Evolutionary conservation across 2,888 invertebrate species (phyloP), one percentile per base, ranked within the genome.

Genomic region (Automeris io): DNA sequence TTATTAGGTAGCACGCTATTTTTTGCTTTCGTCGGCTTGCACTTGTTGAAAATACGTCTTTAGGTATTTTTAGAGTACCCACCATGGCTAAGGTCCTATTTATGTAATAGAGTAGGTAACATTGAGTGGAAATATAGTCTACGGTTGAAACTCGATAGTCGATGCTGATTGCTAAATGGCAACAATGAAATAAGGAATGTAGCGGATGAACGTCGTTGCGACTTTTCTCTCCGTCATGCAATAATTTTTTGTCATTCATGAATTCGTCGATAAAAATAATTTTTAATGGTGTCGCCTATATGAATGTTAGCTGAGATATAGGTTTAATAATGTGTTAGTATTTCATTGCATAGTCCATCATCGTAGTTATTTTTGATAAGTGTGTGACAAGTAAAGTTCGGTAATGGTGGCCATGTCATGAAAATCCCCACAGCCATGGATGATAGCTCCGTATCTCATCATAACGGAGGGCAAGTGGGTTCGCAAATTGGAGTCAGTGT

Each of bases 341-440:
- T 81, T 77, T 73, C 60, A 61, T 74, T 72, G 61, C 60, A 67
- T 80, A 77, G 72, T 73, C 72, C 64, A 70, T 73, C 62, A 62
- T 72, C 52, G 66, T 79, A 82, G 79, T 78, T 80, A 68, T 74
- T 54, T 61, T 63, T 59, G 78, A 80, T 83, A 80, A 76, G 81
- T 80, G 81, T 82, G 82, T 82, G 86, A 85, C 83, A 82, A 82
- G 60, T 62, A 57, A 64, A 64, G 85, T 77, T 78, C 73, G 85
- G 87, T 87, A 87, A 87, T 87, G 87, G 87, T 87, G 87, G 87
- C 85, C 87, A 87, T 87, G 87, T 87, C 86, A 88, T 88, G 87
- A 88, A 87, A 87, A 87, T 88, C 83, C 87, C 87, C 78, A 86
- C 87, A 85, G 83, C 87, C 87, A 87, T 87, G 87, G 87, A 87